Base-by-base conservation (phyloP, 1,140 invertebrate genomes). In the Brachionus rubens region DNA sequence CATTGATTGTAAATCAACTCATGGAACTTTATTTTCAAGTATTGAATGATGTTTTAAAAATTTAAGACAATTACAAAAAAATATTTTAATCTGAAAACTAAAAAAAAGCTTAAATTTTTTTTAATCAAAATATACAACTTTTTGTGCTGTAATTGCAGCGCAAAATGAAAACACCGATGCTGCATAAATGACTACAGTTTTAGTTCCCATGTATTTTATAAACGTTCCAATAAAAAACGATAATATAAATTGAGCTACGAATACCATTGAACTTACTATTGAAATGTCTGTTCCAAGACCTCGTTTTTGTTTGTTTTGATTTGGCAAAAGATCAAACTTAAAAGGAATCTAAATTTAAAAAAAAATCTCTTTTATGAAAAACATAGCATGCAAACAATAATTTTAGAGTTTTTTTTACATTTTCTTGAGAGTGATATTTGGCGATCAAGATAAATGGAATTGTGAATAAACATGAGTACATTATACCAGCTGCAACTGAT, bases 391-490 rank as follows among this genome's bases (percentile, higher is more conserved):
- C n/a, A n/a, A n/a, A n/a, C n/a, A 33, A 12, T 21, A 19, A 67
- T 33, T 36, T 36, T 36, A 36, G 56, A 48, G 16, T 16, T 40
- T 46, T 43, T 28, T 36, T 89, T 87, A 96, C 94, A 86, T 89
- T 90, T 78, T 91, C 90, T 40, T 89, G 89, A 10, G 91, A 89
- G 81, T 97, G 94, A 82, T 96, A 97, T 81, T 94, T 91, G 1
- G 94, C 93, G 9, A 97, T 89, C 19, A 97, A 86, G 12, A 97
- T 84, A 82, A 96, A 97, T 1, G 94, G 94, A 92, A 97, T 94
- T 1, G 94, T 98, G 82, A 98, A 97, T 10, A 98, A 86, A 0
- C 94, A 97, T 0, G 94, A 94, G 83, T 97, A 98, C 93, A 96
- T 95, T 28, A 98, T 90, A 0, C 94, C 94, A 16, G 82, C 82